phyloP scores from a whole-genome alignment of 2,797 vertebrate genomes.

The Propithecus deckenii region DNA sequence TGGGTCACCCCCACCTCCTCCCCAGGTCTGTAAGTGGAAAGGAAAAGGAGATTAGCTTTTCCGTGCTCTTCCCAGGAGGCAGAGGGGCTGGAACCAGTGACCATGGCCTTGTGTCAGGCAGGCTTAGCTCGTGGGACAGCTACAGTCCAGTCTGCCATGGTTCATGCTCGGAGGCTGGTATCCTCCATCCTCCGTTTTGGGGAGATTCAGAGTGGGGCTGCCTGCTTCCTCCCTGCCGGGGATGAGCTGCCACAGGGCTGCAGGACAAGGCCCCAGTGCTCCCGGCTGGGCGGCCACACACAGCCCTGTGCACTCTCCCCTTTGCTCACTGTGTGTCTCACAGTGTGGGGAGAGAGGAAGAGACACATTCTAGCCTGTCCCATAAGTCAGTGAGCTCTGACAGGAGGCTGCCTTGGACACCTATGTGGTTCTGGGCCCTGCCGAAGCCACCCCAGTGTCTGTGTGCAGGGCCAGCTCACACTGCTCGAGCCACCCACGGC shows the following conservation, averaged over 20 bases:
- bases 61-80: background rate
- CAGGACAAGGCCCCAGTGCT: no score
- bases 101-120: background rate
- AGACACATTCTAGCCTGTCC: background rate
- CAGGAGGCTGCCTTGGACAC: background rate
- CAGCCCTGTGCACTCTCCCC: background rate
- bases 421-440: background rate
- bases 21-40: background rate
- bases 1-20: accelerated
- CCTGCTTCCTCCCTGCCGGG: background rate
- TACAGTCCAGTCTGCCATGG: accelerated
- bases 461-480: background rate
- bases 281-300: accelerated
- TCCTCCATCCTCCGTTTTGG: background rate
- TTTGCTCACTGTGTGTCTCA: background rate
- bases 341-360: background rate
- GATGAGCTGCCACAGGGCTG: background rate
- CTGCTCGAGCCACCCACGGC: background rate
- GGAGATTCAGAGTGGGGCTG: background rate
- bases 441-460: accelerated
- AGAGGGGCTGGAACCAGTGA: background rate
- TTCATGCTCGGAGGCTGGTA: no score
- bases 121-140: background rate
- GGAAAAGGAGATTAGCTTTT: background rate
- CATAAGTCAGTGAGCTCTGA: accelerated